Percentiles rank a stretch among this genome's conserved stretches.
Conservation (phyloP, 2,888 invertebrate species). For the Strigamia maritima region DNA sequence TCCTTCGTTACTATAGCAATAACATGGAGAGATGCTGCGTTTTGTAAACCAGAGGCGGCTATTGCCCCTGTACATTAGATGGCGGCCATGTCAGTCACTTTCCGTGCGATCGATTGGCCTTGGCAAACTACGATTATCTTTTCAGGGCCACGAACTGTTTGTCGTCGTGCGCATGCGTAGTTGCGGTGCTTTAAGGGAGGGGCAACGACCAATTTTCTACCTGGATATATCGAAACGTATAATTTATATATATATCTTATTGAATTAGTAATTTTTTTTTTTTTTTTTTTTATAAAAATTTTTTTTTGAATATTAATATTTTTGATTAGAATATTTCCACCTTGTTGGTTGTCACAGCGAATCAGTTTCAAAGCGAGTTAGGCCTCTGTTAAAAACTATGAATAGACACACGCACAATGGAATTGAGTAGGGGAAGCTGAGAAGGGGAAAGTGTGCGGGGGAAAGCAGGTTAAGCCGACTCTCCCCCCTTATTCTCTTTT, state of each 20-base stretch:
- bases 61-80: constrained; percentile 1
- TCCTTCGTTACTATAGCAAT: neutral
- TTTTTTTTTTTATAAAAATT: neutral
- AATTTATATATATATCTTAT: neutral
- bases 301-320: too few species aligned
- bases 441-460: neutral
- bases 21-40: neutral
- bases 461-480: neutral
- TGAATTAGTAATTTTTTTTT: too few species aligned
- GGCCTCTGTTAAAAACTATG: neutral
- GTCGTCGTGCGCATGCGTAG: neutral
- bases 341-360: neutral
- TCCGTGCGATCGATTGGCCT: constrained; percentile 6
- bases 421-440: neutral
- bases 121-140: constrained; percentile 19
- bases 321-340: neutral
- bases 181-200: neutral
- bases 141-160: constrained; percentile 23
- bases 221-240: neutral
- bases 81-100: constrained; percentile 19
- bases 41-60: neutral
- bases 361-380: neutral
- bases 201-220: constrained; percentile 15
- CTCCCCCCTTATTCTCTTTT: neutral
- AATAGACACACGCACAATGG: constrained; percentile 4